phyloP scores from a whole-genome alignment of 2,797 vertebrate genomes.

The Alcedo quadribrachys region DNA sequence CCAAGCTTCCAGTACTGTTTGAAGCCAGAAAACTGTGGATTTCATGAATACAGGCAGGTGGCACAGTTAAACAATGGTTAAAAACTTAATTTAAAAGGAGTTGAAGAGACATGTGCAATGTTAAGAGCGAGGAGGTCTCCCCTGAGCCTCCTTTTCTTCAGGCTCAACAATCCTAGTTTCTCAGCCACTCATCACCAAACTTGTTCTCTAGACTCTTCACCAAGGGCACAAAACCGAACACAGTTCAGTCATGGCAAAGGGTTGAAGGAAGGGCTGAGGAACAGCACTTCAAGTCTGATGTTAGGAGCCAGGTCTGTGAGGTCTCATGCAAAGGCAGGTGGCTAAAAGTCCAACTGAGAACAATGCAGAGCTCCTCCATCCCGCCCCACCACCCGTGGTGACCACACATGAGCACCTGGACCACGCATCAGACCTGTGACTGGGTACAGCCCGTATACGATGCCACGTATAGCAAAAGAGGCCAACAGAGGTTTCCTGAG shows the following conservation, averaged over 20 bases:
- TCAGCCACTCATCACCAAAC: background rate
- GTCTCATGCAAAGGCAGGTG: background rate
- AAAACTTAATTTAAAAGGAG: background rate
- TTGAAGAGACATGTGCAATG: background rate
- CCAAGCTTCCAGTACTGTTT: background rate
- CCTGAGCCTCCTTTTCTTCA: background rate
- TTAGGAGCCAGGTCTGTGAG: background rate
- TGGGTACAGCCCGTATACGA: background rate
- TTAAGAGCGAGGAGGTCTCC: background rate
- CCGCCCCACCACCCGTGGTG: fast-evolving
- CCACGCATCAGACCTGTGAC: background rate
- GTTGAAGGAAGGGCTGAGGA: background rate
- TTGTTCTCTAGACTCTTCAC: background rate
- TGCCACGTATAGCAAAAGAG: background rate
- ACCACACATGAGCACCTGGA: fast-evolving
- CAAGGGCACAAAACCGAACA: background rate
- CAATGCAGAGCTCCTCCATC: background rate
- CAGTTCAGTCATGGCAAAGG: fast-evolving
- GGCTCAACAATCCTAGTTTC: background rate
- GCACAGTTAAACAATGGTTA: background rate
- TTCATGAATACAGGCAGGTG: background rate
- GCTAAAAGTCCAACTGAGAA: background rate
- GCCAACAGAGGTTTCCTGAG: constrained; percentile 39
- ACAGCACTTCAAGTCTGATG: fast-evolving
- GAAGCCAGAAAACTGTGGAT: background rate